Percentiles rank a stretch among this genome's conserved stretches.
Evolutionary conservation across 2,797 vertebrate species (phyloP).

Genomic region (Loris lydekkerianus): DNA sequence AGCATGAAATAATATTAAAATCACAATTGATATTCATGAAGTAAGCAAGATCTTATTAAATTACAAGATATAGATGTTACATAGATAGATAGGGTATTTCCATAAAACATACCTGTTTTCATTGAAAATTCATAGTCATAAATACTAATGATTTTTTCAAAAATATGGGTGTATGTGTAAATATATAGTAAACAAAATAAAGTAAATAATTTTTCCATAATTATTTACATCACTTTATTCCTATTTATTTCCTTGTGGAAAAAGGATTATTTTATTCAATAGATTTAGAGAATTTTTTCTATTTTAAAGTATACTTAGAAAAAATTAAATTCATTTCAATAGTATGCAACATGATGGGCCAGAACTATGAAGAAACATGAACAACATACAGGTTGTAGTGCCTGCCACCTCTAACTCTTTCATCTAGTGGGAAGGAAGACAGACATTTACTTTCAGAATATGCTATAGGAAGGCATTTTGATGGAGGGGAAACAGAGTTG

Average conservation of each 20-base stretch:
- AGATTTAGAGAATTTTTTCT: constrained; percentile 47
- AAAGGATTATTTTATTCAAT: constrained; percentile 72
- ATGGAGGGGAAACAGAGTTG: neutral
- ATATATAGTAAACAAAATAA: constrained; percentile 71
- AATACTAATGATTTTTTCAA: constrained; percentile 71
- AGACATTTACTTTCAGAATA: neutral
- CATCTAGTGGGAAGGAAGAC: neutral
- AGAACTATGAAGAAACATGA: neutral
- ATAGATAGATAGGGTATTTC: constrained; percentile 57
- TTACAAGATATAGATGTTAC: constrained; percentile 71
- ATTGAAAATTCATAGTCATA: constrained; percentile 61
- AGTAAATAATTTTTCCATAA: constrained; percentile 76
- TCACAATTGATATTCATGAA: constrained; percentile 88
- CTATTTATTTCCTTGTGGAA: constrained; percentile 41
- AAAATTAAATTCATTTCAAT: neutral
- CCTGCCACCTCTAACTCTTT: neutral
- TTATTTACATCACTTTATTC: constrained; percentile 43
- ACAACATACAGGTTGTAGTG: neutral
- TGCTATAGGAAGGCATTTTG: neutral
- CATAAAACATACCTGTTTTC: constrained; percentile 58
- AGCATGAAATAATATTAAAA: constrained; percentile 80
- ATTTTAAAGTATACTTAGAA: constrained; percentile 50
- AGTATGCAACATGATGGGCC: neutral
- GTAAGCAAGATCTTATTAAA: constrained; percentile 82
- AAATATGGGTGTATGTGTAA: constrained; percentile 5